Evolutionary conservation across 2,113 vertebrate genomes (phyloP).

Genomic region (Hoplias malabaricus): DNA sequence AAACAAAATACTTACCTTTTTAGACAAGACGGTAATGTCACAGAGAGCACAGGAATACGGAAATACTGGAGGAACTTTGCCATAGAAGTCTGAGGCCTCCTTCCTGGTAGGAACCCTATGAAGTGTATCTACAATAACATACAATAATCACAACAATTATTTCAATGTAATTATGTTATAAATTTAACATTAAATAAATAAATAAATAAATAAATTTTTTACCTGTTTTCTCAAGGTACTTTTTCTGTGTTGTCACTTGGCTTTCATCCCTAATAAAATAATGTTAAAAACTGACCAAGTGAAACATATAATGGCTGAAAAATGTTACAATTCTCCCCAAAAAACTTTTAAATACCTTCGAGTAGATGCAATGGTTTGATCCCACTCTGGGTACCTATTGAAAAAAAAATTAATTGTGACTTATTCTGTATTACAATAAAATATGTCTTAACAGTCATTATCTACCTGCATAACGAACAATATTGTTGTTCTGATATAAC

Average conservation of each 20-base stretch:
- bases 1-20: constrained; percentile 69
- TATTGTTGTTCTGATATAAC: too few species aligned
- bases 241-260: not conserved
- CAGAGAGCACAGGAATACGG: constrained; percentile 70
- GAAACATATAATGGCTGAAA: not conserved
- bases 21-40: constrained; percentile 66
- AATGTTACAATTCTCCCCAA: not conserved
- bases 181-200: not conserved
- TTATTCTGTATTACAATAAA: too few species aligned
- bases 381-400: not conserved
- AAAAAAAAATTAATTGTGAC: not conserved
- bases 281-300: not conserved
- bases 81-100: constrained; percentile 67
- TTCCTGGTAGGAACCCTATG: constrained; percentile 24
- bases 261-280: not conserved
- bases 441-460: too few species aligned
- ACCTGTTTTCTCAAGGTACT: constrained; percentile 13
- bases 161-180: not conserved
- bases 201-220: not conserved
- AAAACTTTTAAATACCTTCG: constrained; percentile 15
- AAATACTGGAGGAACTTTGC: constrained; percentile 49
- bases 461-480: too few species aligned
- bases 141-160: not conserved
- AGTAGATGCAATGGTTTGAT: not conserved
- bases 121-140: not conserved